Evolutionary conservation across 1,140 invertebrate genomes (phyloP), one percentile per base, ranked within the genome.

Genomic region (Apis mellifera): DNA sequence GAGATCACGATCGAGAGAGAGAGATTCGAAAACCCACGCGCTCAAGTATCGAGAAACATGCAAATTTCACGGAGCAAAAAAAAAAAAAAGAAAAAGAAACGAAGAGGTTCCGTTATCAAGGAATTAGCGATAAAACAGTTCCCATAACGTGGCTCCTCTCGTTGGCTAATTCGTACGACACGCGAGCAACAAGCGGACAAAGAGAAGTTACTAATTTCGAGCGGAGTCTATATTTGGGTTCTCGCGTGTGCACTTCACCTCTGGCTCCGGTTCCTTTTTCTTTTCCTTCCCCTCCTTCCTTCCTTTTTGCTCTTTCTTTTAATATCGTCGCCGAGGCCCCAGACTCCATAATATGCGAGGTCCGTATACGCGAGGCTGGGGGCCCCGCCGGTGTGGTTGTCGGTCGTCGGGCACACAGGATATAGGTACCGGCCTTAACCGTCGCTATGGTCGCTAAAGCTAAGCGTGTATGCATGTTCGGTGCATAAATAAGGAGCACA

Each of bases 401-500:
- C 91, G 89, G 84, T 80, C 87, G 81, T 71, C 55, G 32, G 32
- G 32, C 32, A 42, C 84, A 87, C 78, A 86, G 91, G 88, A 90
- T 92, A 91, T 90, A 89, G 89, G 87, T 87, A 90, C 90, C 88
- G 86, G 86, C 86, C 89, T 89, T 89, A 89, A 85, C 87, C 81
- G 88, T 82, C 86, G 79, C 78, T 84, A 70, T 87, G 84, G 85
- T 86, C 86, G 86, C 89, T 85, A 89, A 85, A 85, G 87, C 90
- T 90, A 90, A 90, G 82, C 87, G 88, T 91, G 91, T 90, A 91
- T 91, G 87, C 89, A 92, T 93, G 91, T 91, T 93, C 90, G 90
- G 90, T 90, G 91, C 92, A 94, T 94, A 94, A 94, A 94, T 93
- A 93, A 93, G 90, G 85, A 92, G 91, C 90, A 89, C 88, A 88